phyloP scores from a whole-genome alignment of 2,888 invertebrate genomes.

The Tortricodes alternella region DNA sequence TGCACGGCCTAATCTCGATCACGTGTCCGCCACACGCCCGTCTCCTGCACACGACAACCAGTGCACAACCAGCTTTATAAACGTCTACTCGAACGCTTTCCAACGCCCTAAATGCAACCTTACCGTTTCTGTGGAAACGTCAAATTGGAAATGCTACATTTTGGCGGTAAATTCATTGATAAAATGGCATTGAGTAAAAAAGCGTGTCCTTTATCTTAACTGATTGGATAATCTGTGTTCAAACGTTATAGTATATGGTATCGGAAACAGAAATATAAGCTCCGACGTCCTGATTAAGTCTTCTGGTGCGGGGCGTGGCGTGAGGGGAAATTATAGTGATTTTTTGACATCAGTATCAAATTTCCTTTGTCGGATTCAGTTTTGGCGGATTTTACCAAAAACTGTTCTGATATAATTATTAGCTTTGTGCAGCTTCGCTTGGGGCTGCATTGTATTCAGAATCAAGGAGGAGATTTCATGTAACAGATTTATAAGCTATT shows the following conservation, averaged over 20 bases:
- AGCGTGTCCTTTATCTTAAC: conserved; percentile 82
- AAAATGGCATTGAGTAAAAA: conserved; percentile 57
- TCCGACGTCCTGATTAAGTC: conserved; percentile 75
- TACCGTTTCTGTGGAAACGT: conserved; percentile 44
- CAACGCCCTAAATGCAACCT: conserved; percentile 44
- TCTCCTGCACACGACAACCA: conserved; percentile 73
- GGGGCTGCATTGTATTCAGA: conserved; percentile 43
- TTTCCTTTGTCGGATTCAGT: conserved; percentile 66
- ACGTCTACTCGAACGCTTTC: conserved; percentile 39
- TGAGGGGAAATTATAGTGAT: conserved; percentile 76
- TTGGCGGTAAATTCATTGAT: conserved; percentile 51
- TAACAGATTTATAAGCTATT: conserved; percentile 59
- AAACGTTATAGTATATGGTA: conserved; percentile 78
- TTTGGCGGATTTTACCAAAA: conserved; percentile 74
- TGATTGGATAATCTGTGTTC: conserved; percentile 83
- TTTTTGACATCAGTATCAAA: conserved; percentile 70
- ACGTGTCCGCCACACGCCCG: conserved; percentile 73
- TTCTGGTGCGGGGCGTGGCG: conserved; percentile 66
- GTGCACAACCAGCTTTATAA: conserved; percentile 52
- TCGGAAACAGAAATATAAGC: conserved; percentile 80
- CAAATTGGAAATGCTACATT: conserved; percentile 48
- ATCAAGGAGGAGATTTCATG: conserved; percentile 45
- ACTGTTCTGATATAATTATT: conserved; percentile 71
- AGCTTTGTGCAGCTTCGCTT: conserved; percentile 57
- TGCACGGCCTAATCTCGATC: conserved; percentile 74